Conservation (phyloP, 2,888 invertebrate species). For the Plemyria rubiginata region DNA sequence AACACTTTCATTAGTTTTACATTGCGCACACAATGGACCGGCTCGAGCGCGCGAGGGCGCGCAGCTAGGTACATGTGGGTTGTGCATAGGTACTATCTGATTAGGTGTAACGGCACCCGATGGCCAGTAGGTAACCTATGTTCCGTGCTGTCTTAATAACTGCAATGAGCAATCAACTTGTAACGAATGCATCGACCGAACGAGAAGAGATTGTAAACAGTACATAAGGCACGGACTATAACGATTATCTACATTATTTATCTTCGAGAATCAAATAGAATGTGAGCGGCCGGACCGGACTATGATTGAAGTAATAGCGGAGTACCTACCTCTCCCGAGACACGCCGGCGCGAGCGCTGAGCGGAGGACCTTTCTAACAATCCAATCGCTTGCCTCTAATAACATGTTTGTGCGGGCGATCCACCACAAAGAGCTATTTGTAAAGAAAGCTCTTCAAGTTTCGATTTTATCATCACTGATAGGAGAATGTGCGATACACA, state of each 20-base stretch:
- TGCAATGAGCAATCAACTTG: not conserved
- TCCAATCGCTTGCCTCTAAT: slow-evolving; percentile 11
- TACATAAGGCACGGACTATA: not conserved
- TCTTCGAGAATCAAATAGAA: not conserved
- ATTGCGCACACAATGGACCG: not conserved
- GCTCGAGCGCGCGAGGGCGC: no score
- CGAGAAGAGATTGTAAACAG: not conserved
- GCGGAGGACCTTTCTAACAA: slow-evolving; percentile 18
- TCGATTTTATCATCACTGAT: slow-evolving; percentile 8
- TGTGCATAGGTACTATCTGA: no score
- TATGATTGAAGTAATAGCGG: not conserved
- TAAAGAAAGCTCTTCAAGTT: slow-evolving; percentile 11
- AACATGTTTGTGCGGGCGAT: slow-evolving; percentile 9
- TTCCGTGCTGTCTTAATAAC: not conserved
- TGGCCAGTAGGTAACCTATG: no score
- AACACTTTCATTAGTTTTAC: slow-evolving; percentile 1
- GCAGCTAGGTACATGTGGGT: not conserved
- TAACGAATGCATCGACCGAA: not conserved
- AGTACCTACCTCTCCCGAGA: not conserved
- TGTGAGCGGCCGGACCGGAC: not conserved
- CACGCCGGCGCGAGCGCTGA: no score
- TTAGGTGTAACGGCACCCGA: no score
- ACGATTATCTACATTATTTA: not conserved
- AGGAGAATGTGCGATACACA: slow-evolving; percentile 13
- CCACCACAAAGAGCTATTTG: not conserved